A percentile compares a stretch with the other conserved stretches of the same genome.
phyloP scores from a whole-genome alignment of 1,140 invertebrate species.

The Macrosteles quadrilineatus region DNA sequence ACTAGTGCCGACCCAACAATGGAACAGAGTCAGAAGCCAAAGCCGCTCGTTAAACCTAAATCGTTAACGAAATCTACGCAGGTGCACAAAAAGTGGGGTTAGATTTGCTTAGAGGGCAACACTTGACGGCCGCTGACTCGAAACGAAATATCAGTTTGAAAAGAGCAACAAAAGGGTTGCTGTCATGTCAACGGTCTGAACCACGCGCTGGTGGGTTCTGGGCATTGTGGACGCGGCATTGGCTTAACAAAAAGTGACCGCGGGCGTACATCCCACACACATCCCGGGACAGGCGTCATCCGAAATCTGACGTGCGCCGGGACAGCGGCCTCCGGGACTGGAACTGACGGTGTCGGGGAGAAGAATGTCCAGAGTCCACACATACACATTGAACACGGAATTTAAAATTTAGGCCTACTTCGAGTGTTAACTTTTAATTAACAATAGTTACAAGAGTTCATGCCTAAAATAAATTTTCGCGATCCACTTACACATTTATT shows the following conservation, averaged over 20 bases:
- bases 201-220: constrained; percentile 1
- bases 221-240: not conserved
- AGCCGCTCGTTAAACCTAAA: too few relatives aligned
- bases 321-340: not conserved
- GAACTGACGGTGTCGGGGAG: too few relatives aligned
- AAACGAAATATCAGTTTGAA: not conserved
- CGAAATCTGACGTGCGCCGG: not conserved
- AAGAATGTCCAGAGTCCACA: too few relatives aligned
- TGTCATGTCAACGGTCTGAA: constrained; percentile 4
- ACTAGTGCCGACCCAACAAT: too few relatives aligned
- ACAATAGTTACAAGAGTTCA: too few relatives aligned
- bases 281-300: not conserved
- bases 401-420: too few relatives aligned
- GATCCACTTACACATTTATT: too few relatives aligned
- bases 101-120: not conserved
- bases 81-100: not conserved
- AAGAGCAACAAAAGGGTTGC: constrained; percentile 18
- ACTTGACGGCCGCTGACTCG: not conserved
- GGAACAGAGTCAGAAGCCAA: too few relatives aligned
- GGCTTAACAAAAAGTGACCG: constrained; percentile 15
- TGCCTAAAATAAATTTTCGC: too few relatives aligned
- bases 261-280: constrained; percentile 15
- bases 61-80: too few relatives aligned
- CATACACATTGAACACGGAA: too few relatives aligned
- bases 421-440: too few relatives aligned